Base-by-base conservation (phyloP, 2,797 vertebrate genomes). In the Tenualosa thibaudeaui region DNA sequence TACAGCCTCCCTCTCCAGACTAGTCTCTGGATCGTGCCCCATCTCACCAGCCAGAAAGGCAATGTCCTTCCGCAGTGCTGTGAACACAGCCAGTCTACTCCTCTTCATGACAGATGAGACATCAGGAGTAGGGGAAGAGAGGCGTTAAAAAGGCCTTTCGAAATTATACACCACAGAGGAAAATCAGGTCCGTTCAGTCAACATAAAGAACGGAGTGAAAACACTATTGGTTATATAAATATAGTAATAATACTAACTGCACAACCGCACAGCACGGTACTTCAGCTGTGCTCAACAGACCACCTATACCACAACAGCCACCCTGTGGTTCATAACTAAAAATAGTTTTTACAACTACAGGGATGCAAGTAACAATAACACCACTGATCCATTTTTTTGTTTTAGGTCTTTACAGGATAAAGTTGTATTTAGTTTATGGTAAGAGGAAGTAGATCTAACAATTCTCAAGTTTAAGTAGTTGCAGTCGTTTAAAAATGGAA, bases 21-120 rank as follows among this genome's bases (percentile, higher is more conserved):
- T 92, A 62, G 90, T 91, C 83, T 94, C 93, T 10, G 94, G 92
- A 37, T 88, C 83, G 2, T 92, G 91, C 13, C 93, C 94, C 88
- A 94, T 93, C 88, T 94, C 92, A 7, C 87, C 87, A 88, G 92
- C 90, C 60, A 90, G 89, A 13, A 17, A 86, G 54, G 86, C 89
- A 82, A 95, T 92, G 83, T 93, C 90, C 26, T 90, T 68, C 81
- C 91, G 85, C 37, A 94, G 89, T 0, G 90, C 89, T 22, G 92
- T 91, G 86, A 94, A 94, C 40, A 90, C 89, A 75, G 90, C 88
- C 46, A 92, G 88, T 12, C 93, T 89, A 85, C 86, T 81, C 82
- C 90, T 89, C 94, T 95, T 17, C 15, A 78, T 6, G 71, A 0
- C 71, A 46, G 19, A 22, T 7, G 46, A 1, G 7, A 43, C 40